phyloP scores from a whole-genome alignment of 2,797 vertebrate species.

The Hippopotamyrus pictus region DNA sequence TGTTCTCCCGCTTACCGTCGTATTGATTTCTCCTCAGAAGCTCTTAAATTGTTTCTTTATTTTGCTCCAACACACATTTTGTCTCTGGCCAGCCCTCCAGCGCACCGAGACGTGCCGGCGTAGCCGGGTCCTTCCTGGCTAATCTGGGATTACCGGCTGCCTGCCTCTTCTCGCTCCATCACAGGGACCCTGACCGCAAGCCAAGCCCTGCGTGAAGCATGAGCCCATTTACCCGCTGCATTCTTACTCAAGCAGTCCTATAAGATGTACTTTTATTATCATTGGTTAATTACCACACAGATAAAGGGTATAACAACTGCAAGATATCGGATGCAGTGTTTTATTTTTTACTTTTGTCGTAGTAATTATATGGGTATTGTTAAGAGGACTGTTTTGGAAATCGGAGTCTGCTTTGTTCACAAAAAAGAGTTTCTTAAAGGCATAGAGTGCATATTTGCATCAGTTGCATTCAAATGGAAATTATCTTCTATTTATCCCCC shows the following conservation, averaged over 20 bases:
- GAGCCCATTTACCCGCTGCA: neutral
- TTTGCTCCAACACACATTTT: slow-evolving; percentile 67
- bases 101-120: neutral
- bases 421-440: neutral
- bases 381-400: neutral
- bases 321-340: neutral
- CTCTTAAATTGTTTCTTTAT: slow-evolving; percentile 77
- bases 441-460: neutral
- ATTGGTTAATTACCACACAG: neutral
- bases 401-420: neutral
- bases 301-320: neutral
- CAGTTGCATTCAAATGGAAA: neutral
- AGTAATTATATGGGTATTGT: neutral
- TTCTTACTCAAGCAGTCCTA: neutral
- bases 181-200: neutral
- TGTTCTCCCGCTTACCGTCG: slow-evolving; percentile 57
- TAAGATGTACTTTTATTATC: neutral
- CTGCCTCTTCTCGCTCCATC: neutral
- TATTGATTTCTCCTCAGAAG: slow-evolving; percentile 78
- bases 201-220: neutral
- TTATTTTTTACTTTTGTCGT: neutral
- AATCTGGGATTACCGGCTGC: slow-evolving; percentile 60
- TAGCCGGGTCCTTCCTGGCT: slow-evolving; percentile 61
- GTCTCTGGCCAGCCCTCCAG: slow-evolving; percentile 37
- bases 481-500: neutral